These are phyloP conservation scores for Leptoteleia sp. DNA, from an alignment of 1,140 invertebrate species.

Conservation along the genomic window DNA sequence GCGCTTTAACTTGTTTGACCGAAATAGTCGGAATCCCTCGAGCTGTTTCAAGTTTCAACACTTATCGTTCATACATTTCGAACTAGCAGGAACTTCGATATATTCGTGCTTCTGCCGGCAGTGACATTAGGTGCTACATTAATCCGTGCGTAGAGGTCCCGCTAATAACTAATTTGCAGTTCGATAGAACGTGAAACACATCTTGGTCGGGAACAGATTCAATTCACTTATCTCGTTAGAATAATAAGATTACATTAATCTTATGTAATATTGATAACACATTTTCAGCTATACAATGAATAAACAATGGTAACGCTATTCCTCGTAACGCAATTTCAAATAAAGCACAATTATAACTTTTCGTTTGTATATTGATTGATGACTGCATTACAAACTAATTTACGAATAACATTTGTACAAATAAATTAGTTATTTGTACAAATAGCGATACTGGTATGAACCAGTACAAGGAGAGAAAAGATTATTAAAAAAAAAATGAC, in stretches of 20 bases:
- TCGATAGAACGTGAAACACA: slow-evolving; percentile 32
- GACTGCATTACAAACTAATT: no score
- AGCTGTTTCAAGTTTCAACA: slow-evolving; percentile 47
- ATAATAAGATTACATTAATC: slow-evolving; percentile 25
- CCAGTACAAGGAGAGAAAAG: no score
- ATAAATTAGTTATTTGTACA: no score
- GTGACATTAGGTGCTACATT: slow-evolving; percentile 26
- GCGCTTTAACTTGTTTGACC: slow-evolving; percentile 39
- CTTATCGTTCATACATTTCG: slow-evolving; percentile 45
- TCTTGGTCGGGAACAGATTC: slow-evolving; percentile 5
- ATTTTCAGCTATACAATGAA: no score
- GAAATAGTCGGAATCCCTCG: slow-evolving; percentile 43
- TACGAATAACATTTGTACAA: no score
- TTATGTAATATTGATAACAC: neutral
- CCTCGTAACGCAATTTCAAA: no score
- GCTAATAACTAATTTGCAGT: slow-evolving; percentile 29
- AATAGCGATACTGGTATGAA: no score
- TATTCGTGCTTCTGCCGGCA: slow-evolving; percentile 15
- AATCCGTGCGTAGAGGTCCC: slow-evolving; percentile 8
- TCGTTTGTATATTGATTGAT: no score
- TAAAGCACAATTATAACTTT: no score
- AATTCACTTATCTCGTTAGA: slow-evolving; percentile 14
- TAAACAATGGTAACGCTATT: no score
- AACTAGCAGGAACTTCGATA: slow-evolving; percentile 44
- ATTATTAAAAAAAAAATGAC: no score